Evolutionary conservation across 2,888 invertebrate genomes (phyloP), one percentile per base, ranked within the genome.

Genomic region (Tetheella fluctuosa): DNA sequence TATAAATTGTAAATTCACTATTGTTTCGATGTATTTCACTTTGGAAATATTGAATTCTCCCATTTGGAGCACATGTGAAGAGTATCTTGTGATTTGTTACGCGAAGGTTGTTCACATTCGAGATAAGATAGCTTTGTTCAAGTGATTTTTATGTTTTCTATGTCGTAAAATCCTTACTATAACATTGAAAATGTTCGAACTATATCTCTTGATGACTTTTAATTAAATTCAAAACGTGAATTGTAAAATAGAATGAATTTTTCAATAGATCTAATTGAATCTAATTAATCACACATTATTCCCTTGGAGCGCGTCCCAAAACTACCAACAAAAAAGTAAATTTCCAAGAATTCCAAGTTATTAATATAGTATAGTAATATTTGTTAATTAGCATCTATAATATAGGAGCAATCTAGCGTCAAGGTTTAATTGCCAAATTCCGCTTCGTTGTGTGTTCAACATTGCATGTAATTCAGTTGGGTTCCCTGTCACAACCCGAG

Each of bases 391-490:
- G 48, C 20, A 20, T 20, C 48, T 48, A 20, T 20, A 20, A 48
- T 48, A 48, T 10, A 48, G 20, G 20, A 48, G 48, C 20, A 48
- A 48, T 48, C 20, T 48, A 48, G 48, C 20, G 48, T 48, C 1
- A 71, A 69, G 68, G 63, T 64, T 59, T 61, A 67, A 71, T 69
- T 69, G 63, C 65, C 61, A 56, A 62, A 64, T 64, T 71, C 63
- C 48, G 63, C 65, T 63, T 61, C 53, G 57, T 62, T 60, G 58
- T 64, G 64, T 64, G 60, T 63, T 63, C 70, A 64, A 68, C 70
- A 68, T 64, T 65, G 64, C 64, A 59, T 64, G 65, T 64, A 63
- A 68, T 70, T 70, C 70, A 10, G 48, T 20, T 7, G 48, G 20
- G 48, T 20, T 48, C 30, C 12, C 30, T 20, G 12, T 30, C 25